Percentiles rank a stretch among this genome's conserved stretches.
These are phyloP conservation scores for Stenchaetothrips biformis DNA, from an alignment of 2,888 invertebrate genomes.

Conservation along the genomic window DNA sequence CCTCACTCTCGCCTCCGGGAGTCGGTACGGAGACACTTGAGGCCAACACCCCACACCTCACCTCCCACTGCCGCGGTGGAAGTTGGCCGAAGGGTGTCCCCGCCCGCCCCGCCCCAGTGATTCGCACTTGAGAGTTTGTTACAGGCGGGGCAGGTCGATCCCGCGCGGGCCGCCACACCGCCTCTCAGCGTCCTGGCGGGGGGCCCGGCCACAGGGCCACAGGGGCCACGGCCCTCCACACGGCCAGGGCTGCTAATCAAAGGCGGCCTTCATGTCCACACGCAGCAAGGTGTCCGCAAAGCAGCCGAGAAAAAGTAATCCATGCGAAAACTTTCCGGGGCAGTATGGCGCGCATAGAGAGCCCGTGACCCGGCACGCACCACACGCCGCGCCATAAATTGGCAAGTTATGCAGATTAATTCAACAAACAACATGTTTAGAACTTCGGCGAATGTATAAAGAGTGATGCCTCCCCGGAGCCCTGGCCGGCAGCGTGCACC, in stretches of 20 bases:
- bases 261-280: no score
- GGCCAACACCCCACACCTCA: neutral
- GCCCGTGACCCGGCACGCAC: no score
- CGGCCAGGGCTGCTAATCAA: neutral
- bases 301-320: no score
- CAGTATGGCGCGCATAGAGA: neutral
- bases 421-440: neutral
- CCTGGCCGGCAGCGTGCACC: neutral
- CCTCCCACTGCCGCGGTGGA: neutral
- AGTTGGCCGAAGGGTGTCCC: neutral
- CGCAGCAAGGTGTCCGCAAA: no score
- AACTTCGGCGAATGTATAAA: neutral
- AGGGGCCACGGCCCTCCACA: neutral
- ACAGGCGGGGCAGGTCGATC: neutral
- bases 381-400: neutral
- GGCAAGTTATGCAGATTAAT: constrained; percentile 2
- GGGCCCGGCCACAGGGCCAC: neutral
- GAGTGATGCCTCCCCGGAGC: neutral
- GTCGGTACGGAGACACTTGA: neutral
- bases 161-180: neutral
- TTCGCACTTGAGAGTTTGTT: constrained; percentile 19
- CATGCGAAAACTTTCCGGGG: no score
- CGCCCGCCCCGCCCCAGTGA: neutral
- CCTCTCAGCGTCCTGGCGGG: neutral
- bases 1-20: neutral